These are phyloP conservation scores for Picus viridis DNA, from an alignment of 2,797 vertebrate species.

Conservation along the genomic window DNA sequence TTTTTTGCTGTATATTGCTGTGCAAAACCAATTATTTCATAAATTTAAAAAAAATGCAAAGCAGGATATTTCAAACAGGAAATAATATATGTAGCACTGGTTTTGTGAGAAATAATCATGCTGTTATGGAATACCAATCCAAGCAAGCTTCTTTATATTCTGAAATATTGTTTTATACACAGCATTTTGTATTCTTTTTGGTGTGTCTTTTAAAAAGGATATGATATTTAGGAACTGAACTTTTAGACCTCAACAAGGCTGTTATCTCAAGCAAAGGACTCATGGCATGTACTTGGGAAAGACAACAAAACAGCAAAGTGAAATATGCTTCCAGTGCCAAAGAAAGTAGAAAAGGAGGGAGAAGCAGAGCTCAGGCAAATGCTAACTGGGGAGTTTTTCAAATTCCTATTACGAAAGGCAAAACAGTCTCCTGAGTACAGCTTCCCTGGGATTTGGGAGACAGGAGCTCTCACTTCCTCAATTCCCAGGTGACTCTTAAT, in stretches of 20 bases:
- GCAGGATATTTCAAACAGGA: constrained; percentile 65
- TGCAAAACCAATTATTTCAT: constrained; percentile 61
- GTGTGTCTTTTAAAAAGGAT: constrained; percentile 35
- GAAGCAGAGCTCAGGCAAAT: constrained; percentile 8
- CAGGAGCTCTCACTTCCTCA: neutral
- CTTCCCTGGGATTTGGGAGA: neutral
- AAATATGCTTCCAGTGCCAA: constrained; percentile 27
- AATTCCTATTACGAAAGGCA: constrained; percentile 8
- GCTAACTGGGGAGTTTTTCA: constrained; percentile 21
- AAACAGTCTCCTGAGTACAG: neutral
- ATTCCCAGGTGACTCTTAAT: neutral
- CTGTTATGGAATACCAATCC: constrained; percentile 56
- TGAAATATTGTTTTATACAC: constrained; percentile 52
- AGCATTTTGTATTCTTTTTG: constrained; percentile 48
- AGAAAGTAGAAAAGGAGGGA: constrained; percentile 18
- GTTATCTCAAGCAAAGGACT: constrained; percentile 40
- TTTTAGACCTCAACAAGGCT: constrained; percentile 40
- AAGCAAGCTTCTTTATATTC: constrained; percentile 50
- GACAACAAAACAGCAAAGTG: constrained; percentile 32
- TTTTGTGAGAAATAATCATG: constrained; percentile 65
- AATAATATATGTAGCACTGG: constrained; percentile 37
- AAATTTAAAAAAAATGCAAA: constrained; percentile 59
- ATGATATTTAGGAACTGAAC: constrained; percentile 46
- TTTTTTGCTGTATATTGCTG: constrained; percentile 32
- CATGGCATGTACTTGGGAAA: constrained; percentile 16